Evolutionary conservation across 2,888 invertebrate species (phyloP).

Genomic region (Morpho achilles): DNA sequence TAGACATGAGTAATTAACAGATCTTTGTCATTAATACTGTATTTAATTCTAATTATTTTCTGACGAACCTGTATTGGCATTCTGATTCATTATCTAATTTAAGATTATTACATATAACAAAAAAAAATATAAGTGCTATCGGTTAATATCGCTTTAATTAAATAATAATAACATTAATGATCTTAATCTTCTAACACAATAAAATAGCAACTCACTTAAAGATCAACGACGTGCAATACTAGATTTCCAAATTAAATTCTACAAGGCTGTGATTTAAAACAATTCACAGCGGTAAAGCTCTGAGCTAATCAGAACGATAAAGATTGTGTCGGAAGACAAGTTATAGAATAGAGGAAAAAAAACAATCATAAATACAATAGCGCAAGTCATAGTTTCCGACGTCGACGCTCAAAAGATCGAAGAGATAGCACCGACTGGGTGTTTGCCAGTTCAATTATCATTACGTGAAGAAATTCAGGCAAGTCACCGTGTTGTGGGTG

Average conservation of each 20-base stretch:
- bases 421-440: constrained; percentile 70
- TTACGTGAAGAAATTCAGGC: constrained; percentile 64
- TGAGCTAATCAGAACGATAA: constrained; percentile 75
- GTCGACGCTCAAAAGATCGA: constrained; percentile 64
- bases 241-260: constrained; percentile 50
- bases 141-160: too few relatives aligned
- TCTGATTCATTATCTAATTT: too few relatives aligned
- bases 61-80: too few relatives aligned
- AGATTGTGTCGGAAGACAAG: constrained; percentile 77
- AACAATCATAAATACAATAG: constrained; percentile 68
- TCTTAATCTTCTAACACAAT: constrained; percentile 1
- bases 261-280: constrained; percentile 56
- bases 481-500: constrained; percentile 74
- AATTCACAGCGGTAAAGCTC: constrained; percentile 74
- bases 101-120: too few relatives aligned
- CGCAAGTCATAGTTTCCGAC: constrained; percentile 75
- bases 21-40: too few relatives aligned
- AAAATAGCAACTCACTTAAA: constrained; percentile 14
- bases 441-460: constrained; percentile 80
- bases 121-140: too few relatives aligned
- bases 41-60: too few relatives aligned
- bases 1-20: too few relatives aligned
- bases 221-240: constrained; percentile 19
- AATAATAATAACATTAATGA: background rate
- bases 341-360: constrained; percentile 57